These are phyloP conservation scores for Trichosurus vulpecula DNA, from an alignment of 2,797 vertebrate species.

Conservation along the genomic window DNA sequence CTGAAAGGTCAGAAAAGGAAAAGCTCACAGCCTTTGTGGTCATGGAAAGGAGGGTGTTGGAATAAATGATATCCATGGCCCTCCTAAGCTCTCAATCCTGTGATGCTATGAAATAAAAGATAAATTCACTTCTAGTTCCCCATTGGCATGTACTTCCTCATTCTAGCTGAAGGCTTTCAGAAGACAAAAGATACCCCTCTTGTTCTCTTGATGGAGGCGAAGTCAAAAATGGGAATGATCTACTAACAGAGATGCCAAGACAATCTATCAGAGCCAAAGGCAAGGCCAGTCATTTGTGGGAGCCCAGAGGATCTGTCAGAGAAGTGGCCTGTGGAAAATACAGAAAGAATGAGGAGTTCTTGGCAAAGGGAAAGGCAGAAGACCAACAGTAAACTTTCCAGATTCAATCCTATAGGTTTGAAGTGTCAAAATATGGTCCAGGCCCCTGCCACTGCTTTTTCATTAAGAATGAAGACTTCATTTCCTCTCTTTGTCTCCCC, in stretches of 20 bases:
- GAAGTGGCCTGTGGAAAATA: neutral
- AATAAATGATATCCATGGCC: neutral
- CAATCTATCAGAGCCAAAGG: constrained; percentile 30
- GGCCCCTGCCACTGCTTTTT: neutral
- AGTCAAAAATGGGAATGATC: constrained; percentile 35
- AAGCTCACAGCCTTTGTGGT: neutral
- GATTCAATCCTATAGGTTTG: neutral
- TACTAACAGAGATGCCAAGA: constrained; percentile 30
- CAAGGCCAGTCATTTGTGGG: constrained; percentile 11
- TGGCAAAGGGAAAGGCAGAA: neutral
- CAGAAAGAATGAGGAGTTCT: neutral
- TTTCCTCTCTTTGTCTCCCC: neutral
- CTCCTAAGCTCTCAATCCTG: neutral
- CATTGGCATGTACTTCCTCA: neutral
- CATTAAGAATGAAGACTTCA: neutral
- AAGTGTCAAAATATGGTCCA: neutral
- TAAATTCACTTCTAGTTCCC: neutral
- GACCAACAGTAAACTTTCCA: neutral
- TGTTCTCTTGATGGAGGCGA: constrained; percentile 14
- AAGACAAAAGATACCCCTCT: constrained; percentile 19
- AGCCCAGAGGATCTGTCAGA: neutral
- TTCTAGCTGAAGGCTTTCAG: constrained; percentile 7
- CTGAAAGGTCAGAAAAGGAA: neutral
- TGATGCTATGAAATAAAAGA: constrained; percentile 29
- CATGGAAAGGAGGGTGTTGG: neutral